A percentile compares a stretch with the other conserved stretches of the same genome.
phyloP scores from a whole-genome alignment of 2,797 vertebrate genomes.

The Poeciliopsis turneri region DNA sequence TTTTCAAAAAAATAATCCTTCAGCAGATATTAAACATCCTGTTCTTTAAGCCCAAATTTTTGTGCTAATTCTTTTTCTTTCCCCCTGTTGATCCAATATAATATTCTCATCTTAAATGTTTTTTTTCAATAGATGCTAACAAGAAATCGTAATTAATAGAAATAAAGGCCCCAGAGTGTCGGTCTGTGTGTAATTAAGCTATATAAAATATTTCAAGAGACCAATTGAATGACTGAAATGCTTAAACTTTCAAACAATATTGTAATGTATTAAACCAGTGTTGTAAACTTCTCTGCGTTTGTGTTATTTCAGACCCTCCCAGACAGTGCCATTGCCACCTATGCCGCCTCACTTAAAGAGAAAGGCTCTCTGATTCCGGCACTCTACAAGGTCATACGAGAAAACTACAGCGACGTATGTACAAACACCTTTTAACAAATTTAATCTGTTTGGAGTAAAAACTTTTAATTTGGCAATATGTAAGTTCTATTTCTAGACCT shows the following conservation, averaged over 20 bases:
- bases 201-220: background rate
- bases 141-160: background rate
- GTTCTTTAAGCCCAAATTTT: background rate
- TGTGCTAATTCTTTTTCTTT: background rate
- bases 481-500: background rate
- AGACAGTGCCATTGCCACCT: slow-evolving; percentile 90
- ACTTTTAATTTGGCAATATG: background rate
- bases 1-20: too few species aligned
- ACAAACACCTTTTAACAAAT: background rate
- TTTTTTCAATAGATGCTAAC: background rate
- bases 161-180: background rate
- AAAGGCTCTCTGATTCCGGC: slow-evolving; percentile 91
- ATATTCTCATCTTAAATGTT: background rate
- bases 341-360: slow-evolving; percentile 90
- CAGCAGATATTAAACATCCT: background rate
- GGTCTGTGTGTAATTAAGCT: background rate
- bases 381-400: slow-evolving; percentile 95
- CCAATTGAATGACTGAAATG: background rate
- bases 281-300: slow-evolving; percentile 10
- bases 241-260: background rate
- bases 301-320: slow-evolving; percentile 88
- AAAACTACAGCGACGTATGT: slow-evolving; percentile 95
- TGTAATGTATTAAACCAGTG: background rate
- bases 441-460: background rate
- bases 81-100: background rate